phyloP scores from a whole-genome alignment of 2,113 vertebrate species.

The Eolophus roseicapilla region DNA sequence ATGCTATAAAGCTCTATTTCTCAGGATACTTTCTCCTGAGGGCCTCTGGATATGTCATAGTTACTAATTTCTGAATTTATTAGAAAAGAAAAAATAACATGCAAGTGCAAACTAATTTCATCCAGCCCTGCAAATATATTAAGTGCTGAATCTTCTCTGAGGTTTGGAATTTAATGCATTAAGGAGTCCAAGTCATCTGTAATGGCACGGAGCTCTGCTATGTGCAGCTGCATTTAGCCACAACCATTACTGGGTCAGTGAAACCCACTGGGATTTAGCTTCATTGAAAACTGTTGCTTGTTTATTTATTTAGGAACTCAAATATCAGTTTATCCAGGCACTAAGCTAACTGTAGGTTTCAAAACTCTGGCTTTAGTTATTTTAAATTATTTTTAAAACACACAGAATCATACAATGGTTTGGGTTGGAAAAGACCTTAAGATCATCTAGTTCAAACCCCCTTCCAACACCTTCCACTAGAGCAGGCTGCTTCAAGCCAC shows the following conservation, averaged over 20 bases:
- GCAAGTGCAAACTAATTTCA: conserved; percentile 7
- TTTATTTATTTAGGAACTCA: neutral
- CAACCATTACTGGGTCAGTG: neutral
- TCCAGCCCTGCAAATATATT: neutral
- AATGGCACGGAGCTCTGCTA: neutral
- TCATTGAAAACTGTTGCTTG: neutral
- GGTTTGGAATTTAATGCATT: conserved; percentile 9
- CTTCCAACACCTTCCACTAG: neutral
- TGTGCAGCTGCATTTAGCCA: neutral
- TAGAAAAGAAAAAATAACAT: neutral
- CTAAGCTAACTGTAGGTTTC: neutral
- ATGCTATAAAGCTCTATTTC: neutral
- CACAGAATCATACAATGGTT: neutral
- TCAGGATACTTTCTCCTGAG: neutral
- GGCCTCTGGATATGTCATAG: fast-evolving
- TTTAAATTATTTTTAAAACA: neutral
- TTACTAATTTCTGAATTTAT: conserved; percentile 17
- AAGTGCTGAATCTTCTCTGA: neutral
- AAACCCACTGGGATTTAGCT: neutral
- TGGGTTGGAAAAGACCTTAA: neutral
- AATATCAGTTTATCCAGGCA: neutral
- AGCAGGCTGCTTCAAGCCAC: neutral
- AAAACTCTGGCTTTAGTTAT: neutral
- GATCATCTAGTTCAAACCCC: neutral
- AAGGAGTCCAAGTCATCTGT: neutral